Evolutionary conservation across 2,113 vertebrate species (phyloP), one percentile per base, ranked within the genome.

Genomic region (Casuarius casuarius): DNA sequence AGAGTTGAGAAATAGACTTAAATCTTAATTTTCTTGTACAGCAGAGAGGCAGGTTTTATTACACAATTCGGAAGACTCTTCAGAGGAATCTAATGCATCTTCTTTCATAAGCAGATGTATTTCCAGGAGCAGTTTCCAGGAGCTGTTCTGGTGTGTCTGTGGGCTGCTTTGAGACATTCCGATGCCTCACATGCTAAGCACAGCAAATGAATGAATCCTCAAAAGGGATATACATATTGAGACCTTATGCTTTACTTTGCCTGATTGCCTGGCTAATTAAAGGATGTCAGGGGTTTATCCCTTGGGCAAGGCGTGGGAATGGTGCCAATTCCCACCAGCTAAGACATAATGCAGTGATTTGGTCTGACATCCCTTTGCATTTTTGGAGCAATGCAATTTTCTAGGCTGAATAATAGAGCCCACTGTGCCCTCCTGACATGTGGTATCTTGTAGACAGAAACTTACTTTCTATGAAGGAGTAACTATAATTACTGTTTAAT

Each of bases 221-320:
- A 80, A 12, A 67, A 58, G 65, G 48, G 84, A 52, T 52, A 51
- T 1, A 56, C 26, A 21, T 67, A 67, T 74, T 75, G 93, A 87
- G 51, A 92, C 56, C 72, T 87, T 95, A 71, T 56, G 51, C 91
- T 84, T 94, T 81, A 52, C 51, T 87, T 84, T 89, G 80, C 84
- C 56, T 78, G 78, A 62, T 44, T 85, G 83, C 63, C 59, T 86
- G 40, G 29, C 56, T 92, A 91, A 87, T 81, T 84, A 84, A 91
- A 67, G 80, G 59, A 66, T 51, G 35, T 59, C 76, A 73, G 68
- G 68, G 42, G 31, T 59, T 80, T 84, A 49, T 92, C 73, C 70
- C 48, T 23, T 61, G 89, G 76, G 61, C 40, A 52, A 59, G 31
- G 51, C 42, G 63, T 33, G 51, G 89, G 56, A 94, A 66, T 20